Base-by-base conservation (phyloP, 2,888 invertebrate species). In the Cryptosula pallasiana region DNA sequence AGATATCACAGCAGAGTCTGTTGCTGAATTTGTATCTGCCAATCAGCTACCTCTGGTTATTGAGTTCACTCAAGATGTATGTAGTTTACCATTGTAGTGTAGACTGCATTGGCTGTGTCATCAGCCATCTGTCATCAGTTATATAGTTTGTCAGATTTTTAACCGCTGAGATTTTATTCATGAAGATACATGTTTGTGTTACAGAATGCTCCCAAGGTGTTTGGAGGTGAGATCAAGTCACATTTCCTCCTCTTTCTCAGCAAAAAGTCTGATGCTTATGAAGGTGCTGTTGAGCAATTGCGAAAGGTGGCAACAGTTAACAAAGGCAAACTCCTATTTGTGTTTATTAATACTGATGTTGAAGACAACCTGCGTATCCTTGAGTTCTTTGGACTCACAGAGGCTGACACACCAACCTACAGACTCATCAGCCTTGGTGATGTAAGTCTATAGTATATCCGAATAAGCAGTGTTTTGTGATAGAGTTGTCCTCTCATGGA, bases 381-480 rank as follows among this genome's bases (percentile, higher is more conserved):
- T 84, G 99, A 99, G 87, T 99, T 97, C 93, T 99, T 99, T 87
- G 98, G 97, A 79, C 91, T 98, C 90, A 93, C 92, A 87, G 92
- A 93, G 85, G 92, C 92, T n/a, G 94, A 87, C 54, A 81, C 83
- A 57, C 87, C 87, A 71, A 81, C 87, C 73, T 91, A 94, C 81
- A 90, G 97, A 78, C 88, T 99, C 76, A 98, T 99, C 85, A 92
- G 91, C 76, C 88, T 99, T 76, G 95, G 95, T 85, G 95, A 97
- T 20, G 63, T 63, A 80, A 95, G 96, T 84, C n/a, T n/a, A n/a
- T n/a, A n/a, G n/a, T n/a, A n/a, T n/a, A n/a, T n/a, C n/a, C n/a
- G n/a, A n/a, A n/a, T n/a, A n/a, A n/a, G n/a, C n/a, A n/a, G n/a
- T n/a, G n/a, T n/a, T n/a, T n/a, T n/a, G n/a, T n/a, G n/a, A n/a